Conservation (phyloP, 92 coral and sea anemone species). For the Heteractis magnifica region DNA sequence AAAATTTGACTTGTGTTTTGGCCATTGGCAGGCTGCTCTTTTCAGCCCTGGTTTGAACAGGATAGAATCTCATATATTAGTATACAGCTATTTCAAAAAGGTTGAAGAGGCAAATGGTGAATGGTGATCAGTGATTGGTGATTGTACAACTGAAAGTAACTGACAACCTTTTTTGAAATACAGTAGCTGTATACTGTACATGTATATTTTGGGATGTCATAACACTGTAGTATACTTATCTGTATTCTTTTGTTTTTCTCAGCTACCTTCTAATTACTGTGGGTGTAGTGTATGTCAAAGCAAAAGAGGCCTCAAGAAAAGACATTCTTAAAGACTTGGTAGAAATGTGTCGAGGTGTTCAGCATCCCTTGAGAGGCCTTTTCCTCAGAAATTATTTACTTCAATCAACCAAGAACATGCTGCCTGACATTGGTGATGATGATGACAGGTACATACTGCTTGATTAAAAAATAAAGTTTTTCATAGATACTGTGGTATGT, state of each 20-base stretch:
- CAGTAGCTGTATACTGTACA: too few relatives aligned
- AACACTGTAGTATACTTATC: too few relatives aligned
- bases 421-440: conserved; percentile 80
- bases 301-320: conserved; percentile 88
- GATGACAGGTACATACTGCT: conserved; percentile 52
- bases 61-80: too few relatives aligned
- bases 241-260: not conserved
- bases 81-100: too few relatives aligned
- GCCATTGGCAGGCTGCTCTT: too few relatives aligned
- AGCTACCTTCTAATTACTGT: conserved; percentile 94
- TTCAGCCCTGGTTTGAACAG: too few relatives aligned
- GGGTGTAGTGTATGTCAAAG: conserved; percentile 95
- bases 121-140: too few relatives aligned
- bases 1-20: too few relatives aligned
- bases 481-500: not conserved
- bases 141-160: too few relatives aligned
- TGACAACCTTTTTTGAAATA: too few relatives aligned
- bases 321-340: conserved; percentile 95
- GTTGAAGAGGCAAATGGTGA: too few relatives aligned
- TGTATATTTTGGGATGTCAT: too few relatives aligned
- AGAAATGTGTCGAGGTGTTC: conserved; percentile 99
- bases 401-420: conserved; percentile 88
- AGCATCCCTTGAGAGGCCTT: conserved; percentile 94
- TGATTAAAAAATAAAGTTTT: not conserved
- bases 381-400: conserved; percentile 88